Percentiles rank a stretch among this genome's conserved stretches.
Evolutionary conservation across 2,797 vertebrate genomes (phyloP).

Genomic region (Oreonectes daqikongensis): DNA sequence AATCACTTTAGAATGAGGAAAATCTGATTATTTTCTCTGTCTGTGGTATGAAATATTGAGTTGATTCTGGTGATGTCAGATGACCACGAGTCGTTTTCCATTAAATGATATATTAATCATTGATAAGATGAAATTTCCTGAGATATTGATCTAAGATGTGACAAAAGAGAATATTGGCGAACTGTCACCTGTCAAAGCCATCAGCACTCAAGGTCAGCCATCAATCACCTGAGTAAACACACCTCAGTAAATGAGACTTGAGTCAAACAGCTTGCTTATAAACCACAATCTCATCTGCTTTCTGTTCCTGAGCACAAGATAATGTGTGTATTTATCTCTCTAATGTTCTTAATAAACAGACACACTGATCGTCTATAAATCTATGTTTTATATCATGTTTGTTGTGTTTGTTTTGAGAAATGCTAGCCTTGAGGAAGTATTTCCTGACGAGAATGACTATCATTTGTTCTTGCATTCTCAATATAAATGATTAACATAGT

Average conservation of each 20-base stretch:
- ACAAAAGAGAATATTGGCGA: constrained; percentile 57
- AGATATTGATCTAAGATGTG: constrained; percentile 30
- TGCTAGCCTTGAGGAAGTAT: background rate
- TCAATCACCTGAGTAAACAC: constrained; percentile 57
- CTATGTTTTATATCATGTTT: background rate
- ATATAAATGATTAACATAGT: background rate
- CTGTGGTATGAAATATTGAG: constrained; percentile 29
- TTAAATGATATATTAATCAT: constrained; percentile 52
- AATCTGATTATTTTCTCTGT: background rate
- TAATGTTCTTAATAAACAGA: background rate
- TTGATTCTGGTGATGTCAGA: background rate
- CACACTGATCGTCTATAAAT: background rate
- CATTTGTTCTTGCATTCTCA: background rate
- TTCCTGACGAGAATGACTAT: background rate
- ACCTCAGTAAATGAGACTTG: background rate
- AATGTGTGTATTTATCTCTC: background rate
- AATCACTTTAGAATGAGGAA: background rate
- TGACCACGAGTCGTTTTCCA: constrained; percentile 22
- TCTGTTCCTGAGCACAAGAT: constrained; percentile 34
- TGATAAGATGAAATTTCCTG: constrained; percentile 44
- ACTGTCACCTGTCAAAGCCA: constrained; percentile 54
- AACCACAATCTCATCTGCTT: constrained; percentile 33
- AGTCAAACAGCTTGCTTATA: constrained; percentile 28
- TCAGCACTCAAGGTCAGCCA: constrained; percentile 52
- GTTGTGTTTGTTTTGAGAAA: constrained; percentile 18